Conservation (phyloP, 2,113 vertebrate species). For the Oryzias curvinotus region DNA sequence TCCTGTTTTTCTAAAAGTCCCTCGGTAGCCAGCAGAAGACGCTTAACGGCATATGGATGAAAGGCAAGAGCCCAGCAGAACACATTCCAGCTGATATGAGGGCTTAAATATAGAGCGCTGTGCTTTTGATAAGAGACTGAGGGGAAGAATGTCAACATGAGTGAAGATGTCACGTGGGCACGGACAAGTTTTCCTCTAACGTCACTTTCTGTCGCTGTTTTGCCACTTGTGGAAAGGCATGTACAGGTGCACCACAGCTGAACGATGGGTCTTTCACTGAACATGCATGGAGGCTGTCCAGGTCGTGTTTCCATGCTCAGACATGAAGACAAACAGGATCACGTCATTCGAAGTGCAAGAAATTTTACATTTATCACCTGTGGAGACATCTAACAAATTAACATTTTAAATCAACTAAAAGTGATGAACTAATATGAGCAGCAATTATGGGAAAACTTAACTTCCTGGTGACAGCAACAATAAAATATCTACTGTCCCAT, state of each 20-base stretch:
- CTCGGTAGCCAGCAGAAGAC: slow-evolving; percentile 37
- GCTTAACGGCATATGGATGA: slow-evolving; percentile 52
- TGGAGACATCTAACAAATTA: too few relatives aligned
- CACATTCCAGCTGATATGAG: slow-evolving; percentile 73
- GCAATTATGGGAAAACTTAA: too few relatives aligned
- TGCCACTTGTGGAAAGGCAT: slow-evolving; percentile 21
- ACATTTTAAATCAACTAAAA: too few relatives aligned
- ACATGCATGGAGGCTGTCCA: slow-evolving; percentile 14
- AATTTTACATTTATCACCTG: background rate
- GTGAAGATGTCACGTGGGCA: slow-evolving; percentile 49
- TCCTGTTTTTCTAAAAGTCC: slow-evolving; percentile 62
- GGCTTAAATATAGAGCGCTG: slow-evolving; percentile 75
- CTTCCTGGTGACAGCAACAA: too few relatives aligned
- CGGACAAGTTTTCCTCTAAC: slow-evolving; percentile 26
- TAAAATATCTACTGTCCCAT: too few relatives aligned
- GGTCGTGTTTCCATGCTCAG: slow-evolving; percentile 9
- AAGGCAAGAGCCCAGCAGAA: slow-evolving; percentile 56
- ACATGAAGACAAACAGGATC: slow-evolving; percentile 9
- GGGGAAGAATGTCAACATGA: slow-evolving; percentile 43
- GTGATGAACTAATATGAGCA: too few relatives aligned
- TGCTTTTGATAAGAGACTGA: slow-evolving; percentile 68
- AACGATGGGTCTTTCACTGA: slow-evolving; percentile 35
- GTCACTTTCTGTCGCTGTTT: slow-evolving; percentile 44
- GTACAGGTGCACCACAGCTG: slow-evolving; percentile 24
- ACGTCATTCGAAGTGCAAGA: background rate